A percentile compares a stretch with the other conserved stretches of the same genome.
Conservation (phyloP, 2,113 vertebrate genomes). For the Crotalus horridus region DNA sequence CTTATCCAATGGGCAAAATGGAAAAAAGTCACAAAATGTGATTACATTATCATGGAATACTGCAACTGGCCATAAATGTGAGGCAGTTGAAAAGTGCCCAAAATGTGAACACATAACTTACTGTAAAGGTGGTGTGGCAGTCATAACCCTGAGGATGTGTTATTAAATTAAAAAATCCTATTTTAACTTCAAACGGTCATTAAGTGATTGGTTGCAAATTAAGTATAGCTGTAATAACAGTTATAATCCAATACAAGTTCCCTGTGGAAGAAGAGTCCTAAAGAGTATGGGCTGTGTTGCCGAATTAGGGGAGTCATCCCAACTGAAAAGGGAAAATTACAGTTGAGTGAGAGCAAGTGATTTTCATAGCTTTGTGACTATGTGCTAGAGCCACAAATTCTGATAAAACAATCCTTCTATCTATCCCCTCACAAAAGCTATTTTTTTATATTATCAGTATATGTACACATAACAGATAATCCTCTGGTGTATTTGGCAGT, state of each 20-base stretch:
- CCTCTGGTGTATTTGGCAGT: not conserved
- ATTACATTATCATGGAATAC: not conserved
- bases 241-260: not conserved
- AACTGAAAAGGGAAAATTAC: not conserved
- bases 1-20: not conserved
- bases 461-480: not conserved
- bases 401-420: not conserved
- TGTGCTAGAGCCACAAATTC: not conserved
- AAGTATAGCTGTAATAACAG: not conserved
- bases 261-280: not conserved
- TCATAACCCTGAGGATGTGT: not conserved
- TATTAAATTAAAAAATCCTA: not conserved
- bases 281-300: not conserved
- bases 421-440: not conserved
- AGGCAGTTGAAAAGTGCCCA: not conserved
- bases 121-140: not conserved
- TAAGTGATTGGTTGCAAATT: not conserved
- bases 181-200: not conserved
- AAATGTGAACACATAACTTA: not conserved
- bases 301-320: too few species aligned
- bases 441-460: not conserved
- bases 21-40: not conserved
- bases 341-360: not conserved
- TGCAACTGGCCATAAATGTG: not conserved
- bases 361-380: not conserved